These are phyloP conservation scores for Enteromius treurensis DNA, from an alignment of 2,797 vertebrate species.

Conservation along the genomic window DNA sequence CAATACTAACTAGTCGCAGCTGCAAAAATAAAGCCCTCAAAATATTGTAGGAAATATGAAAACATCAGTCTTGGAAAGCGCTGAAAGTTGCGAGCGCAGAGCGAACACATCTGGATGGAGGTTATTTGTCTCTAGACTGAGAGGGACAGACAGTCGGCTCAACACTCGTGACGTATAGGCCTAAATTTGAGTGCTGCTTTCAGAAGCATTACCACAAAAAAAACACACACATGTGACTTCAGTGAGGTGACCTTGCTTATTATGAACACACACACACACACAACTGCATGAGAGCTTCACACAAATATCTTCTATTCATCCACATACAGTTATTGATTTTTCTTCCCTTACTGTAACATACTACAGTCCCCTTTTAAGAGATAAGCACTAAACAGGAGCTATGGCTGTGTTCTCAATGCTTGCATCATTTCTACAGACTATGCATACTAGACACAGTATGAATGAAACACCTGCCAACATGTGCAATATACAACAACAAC, in stretches of 20 bases:
- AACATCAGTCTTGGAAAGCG: background rate
- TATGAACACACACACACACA: slow-evolving; percentile 2
- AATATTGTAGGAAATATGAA: background rate
- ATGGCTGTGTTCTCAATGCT: slow-evolving; percentile 1
- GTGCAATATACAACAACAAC: background rate
- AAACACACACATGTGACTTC: background rate
- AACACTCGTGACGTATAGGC: slow-evolving; percentile 70
- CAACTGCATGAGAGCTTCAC: slow-evolving; percentile 11
- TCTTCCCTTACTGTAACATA: background rate
- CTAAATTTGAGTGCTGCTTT: slow-evolving; percentile 41
- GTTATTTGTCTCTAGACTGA: slow-evolving; percentile 51
- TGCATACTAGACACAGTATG: background rate
- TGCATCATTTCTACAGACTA: background rate
- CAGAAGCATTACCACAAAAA: slow-evolving; percentile 27
- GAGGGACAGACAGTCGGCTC: slow-evolving; percentile 55
- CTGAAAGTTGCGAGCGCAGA: background rate
- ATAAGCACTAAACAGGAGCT: background rate
- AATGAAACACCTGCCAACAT: background rate
- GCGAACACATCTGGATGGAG: slow-evolving; percentile 41
- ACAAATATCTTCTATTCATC: background rate
- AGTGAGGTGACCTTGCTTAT: background rate
- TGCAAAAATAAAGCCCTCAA: background rate
- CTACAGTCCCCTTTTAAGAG: no score
- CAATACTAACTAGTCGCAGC: slow-evolving; percentile 9
- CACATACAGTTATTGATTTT: background rate